These are phyloP conservation scores for Melanogrammus aeglefinus DNA, from an alignment of 2,797 vertebrate species.

Conservation along the genomic window DNA sequence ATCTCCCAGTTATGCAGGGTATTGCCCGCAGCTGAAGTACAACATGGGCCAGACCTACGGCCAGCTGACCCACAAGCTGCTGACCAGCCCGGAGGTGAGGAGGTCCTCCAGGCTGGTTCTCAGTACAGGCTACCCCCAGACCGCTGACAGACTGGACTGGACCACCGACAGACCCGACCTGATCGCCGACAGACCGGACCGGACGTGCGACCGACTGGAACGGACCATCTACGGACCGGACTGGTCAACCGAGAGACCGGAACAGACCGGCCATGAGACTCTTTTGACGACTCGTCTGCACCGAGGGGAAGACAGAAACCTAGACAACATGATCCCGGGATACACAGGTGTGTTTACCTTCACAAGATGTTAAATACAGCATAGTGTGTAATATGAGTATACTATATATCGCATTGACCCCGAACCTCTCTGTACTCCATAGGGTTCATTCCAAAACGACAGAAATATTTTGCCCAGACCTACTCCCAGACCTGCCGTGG, in stretches of 20 bases:
- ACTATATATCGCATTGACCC: too few relatives aligned
- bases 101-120: background rate
- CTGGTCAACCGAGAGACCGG: too few relatives aligned
- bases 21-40: conserved; percentile 78
- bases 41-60: conserved; percentile 73
- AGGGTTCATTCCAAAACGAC: background rate
- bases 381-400: too few relatives aligned
- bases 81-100: conserved; percentile 53
- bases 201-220: background rate
- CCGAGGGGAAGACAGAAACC: background rate
- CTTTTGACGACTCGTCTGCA: background rate
- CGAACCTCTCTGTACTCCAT: background rate
- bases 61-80: conserved; percentile 68
- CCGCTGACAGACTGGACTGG: too few relatives aligned
- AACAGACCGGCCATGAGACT: background rate
- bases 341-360: background rate
- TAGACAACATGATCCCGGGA: background rate
- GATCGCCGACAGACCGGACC: background rate
- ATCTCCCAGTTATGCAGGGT: conserved; percentile 66
- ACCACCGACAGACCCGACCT: background rate
- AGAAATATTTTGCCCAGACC: background rate
- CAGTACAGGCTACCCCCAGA: background rate
- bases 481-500: background rate
- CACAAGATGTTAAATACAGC: too few relatives aligned
- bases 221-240: background rate